These are phyloP conservation scores for Falco novaeseelandiae DNA, from an alignment of 2,797 vertebrate species.

Conservation along the genomic window DNA sequence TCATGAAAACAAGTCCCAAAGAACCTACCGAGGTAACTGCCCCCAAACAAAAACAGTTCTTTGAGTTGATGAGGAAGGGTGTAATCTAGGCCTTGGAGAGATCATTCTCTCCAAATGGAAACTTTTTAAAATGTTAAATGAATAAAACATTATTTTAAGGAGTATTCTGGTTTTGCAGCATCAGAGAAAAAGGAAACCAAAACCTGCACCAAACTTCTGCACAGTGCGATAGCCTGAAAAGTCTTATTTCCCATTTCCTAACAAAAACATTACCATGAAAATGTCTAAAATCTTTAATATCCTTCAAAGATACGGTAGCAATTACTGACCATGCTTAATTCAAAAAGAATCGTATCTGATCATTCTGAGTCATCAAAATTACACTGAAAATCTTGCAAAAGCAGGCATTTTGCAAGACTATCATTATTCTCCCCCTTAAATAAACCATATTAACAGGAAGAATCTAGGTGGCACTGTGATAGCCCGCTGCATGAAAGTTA, in stretches of 20 bases:
- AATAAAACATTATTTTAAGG: not conserved
- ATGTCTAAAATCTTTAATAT: not conserved
- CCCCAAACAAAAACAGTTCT: not conserved
- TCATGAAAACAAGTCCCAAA: not conserved
- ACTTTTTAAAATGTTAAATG: not conserved
- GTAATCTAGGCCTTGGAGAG: not conserved
- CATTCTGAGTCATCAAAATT: slow-evolving; percentile 7
- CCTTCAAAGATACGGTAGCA: not conserved
- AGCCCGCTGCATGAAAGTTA: not conserved
- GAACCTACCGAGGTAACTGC: not conserved
- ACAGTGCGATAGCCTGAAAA: not conserved
- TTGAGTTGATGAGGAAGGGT: not conserved
- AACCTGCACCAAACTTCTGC: not conserved
- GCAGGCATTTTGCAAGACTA: not conserved
- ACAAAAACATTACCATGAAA: not conserved
- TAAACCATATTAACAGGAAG: not conserved
- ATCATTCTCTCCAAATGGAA: not conserved
- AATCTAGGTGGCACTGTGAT: not conserved
- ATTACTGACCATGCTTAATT: not conserved
- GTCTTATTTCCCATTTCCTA: not conserved
- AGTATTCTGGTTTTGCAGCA: not conserved
- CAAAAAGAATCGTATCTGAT: not conserved
- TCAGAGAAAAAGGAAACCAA: not conserved
- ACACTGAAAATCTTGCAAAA: slow-evolving; percentile 2
- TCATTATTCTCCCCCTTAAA: slow-evolving; percentile 2